Percentiles rank a stretch among this genome's conserved stretches.
These are phyloP conservation scores for Drosophila nigrodunni DNA, from an alignment of 1,140 invertebrate genomes.

Conservation along the genomic window DNA sequence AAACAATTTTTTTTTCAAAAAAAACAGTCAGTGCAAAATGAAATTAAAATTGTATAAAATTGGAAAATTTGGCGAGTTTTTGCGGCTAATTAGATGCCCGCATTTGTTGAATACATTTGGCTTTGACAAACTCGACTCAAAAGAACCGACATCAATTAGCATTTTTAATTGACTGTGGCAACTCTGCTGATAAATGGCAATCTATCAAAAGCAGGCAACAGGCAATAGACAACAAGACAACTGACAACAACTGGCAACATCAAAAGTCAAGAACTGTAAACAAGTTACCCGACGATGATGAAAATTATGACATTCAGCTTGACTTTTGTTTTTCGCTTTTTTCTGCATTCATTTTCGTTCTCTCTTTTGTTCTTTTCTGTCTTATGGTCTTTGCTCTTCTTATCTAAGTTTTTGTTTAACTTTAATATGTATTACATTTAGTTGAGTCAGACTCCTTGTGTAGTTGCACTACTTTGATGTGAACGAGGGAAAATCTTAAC, in stretches of 20 bases:
- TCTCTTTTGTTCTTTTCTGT: not conserved
- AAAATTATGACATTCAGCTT: constrained; percentile 29
- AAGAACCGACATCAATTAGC: constrained; percentile 66
- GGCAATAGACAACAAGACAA: constrained; percentile 1
- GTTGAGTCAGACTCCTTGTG: constrained; percentile 33
- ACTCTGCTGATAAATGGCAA: constrained; percentile 37
- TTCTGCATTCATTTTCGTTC: not conserved
- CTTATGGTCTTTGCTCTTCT: too few relatives aligned
- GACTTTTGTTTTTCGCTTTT: not conserved
- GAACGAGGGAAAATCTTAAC: not conserved
- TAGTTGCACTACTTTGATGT: constrained; percentile 17
- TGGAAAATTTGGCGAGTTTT: constrained; percentile 51
- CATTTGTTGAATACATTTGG: constrained; percentile 20
- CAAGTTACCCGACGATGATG: constrained; percentile 48
- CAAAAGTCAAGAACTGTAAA: constrained; percentile 66
- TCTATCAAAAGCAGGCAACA: constrained; percentile 39
- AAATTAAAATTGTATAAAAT: constrained; percentile 34
- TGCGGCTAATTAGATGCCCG: constrained; percentile 37
- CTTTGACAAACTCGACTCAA: constrained; percentile 18
- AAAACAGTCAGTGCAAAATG: too few relatives aligned
- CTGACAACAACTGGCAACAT: constrained; percentile 45
- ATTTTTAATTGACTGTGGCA: constrained; percentile 72
- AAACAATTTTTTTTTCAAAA: too few relatives aligned
- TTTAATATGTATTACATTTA: constrained; percentile 26
- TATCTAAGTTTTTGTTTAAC: constrained; percentile 20